Evolutionary conservation across 2,888 invertebrate species (phyloP), one percentile per base, ranked within the genome.

Genomic region (Embidobia sp.): DNA sequence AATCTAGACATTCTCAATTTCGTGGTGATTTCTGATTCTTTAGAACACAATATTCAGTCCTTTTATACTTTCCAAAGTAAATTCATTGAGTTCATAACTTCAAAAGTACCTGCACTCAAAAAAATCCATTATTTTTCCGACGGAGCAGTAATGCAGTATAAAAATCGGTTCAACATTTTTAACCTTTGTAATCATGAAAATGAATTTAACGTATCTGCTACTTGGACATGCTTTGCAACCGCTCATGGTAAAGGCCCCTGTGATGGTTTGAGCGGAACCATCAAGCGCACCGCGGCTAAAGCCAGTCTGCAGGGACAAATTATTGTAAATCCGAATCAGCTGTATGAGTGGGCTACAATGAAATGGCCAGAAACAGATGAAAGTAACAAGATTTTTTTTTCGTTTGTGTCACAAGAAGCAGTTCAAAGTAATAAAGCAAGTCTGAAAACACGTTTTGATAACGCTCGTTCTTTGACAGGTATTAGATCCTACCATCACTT

Each of bases 221-320:
- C 18, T 4, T 49, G 31, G 33, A 49, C 1, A 33, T 49, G 33
- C 7, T 70, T 70, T 42, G 57, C 70, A 7, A 70, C 61, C 6
- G 49, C 61, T 7, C 59, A 72, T 15, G 63, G 72, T 1, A 61
- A 72, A 63, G 11, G 37, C 13, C 40, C 70, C 0, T 59, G 59
- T 33, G 51, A 70, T 42, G 61, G 70, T 10, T 18, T 70, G 11
- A 40, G 51, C 27, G 61, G 63, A 6, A 48, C 72, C 3, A 19
- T 72, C 5, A 72, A 72, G 37, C 16, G 49, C 18, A 49, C 16
- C 10, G 49, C 27, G 6, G 31, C 16, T 1, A 31, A 33, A 31
- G 49, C 33, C 5, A 49, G 49, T 49, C 8, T 49, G 19, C 49
- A 49, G 10, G 49, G 49, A 31, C 8, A 31, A 10, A 6, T 49